Conservation (phyloP, 2,797 vertebrate genomes). For the Rhincodon typus region DNA sequence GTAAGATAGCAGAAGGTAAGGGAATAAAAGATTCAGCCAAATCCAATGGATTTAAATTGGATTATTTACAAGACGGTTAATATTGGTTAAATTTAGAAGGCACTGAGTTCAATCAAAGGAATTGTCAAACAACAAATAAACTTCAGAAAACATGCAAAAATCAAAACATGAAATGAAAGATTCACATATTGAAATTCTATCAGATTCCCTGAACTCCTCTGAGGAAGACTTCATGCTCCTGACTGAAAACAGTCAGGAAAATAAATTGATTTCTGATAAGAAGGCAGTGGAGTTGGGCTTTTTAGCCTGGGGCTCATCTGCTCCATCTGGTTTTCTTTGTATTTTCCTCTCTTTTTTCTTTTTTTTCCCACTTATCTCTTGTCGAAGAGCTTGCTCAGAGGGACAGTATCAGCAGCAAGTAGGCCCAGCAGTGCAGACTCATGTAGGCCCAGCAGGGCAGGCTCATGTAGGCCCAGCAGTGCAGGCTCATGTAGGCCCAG, state of each 20-base stretch:
- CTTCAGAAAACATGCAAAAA: background rate
- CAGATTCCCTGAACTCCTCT: background rate
- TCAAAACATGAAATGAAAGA: background rate
- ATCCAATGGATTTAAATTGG: slow-evolving; percentile 6
- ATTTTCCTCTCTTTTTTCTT: too few relatives aligned
- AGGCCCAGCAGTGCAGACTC: too few relatives aligned
- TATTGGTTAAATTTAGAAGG: background rate
- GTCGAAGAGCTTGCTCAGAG: too few relatives aligned
- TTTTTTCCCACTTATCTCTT: too few relatives aligned
- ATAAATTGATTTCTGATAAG: background rate
- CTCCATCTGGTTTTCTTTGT: too few relatives aligned
- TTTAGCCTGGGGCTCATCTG: too few relatives aligned
- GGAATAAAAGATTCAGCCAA: background rate
- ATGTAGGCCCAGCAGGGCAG: too few relatives aligned
- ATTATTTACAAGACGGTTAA: background rate
- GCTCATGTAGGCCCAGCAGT: too few relatives aligned
- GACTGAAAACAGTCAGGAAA: background rate
- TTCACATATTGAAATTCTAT: background rate
- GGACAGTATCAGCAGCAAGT: too few relatives aligned
- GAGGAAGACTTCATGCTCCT: background rate
- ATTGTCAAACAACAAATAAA: background rate
- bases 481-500: too few relatives aligned
- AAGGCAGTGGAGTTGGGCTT: too few relatives aligned
- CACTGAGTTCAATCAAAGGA: background rate
- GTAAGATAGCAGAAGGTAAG: background rate